Conservation (phyloP, 2,113 vertebrate species). For the Dicerorhinus sumatrensis region DNA sequence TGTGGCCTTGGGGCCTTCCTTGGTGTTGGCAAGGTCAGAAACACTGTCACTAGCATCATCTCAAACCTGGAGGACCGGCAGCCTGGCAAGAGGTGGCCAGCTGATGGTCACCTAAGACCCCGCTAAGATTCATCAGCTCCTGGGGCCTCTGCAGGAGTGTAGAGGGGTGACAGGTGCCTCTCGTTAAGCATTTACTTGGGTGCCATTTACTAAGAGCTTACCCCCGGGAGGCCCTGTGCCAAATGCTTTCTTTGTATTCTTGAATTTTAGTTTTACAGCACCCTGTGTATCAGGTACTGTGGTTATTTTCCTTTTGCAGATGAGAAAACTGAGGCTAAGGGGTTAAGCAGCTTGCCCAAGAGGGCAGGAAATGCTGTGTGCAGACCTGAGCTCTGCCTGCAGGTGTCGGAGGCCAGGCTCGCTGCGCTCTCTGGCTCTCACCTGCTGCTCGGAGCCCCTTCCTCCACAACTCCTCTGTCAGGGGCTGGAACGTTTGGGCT, state of each 20-base stretch:
- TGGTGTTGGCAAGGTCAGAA: neutral
- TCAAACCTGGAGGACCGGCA: neutral
- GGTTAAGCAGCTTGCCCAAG: neutral
- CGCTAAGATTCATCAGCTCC: neutral
- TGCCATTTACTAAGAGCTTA: rapidly evolving
- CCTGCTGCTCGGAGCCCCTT: neutral
- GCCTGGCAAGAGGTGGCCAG: too few relatives aligned
- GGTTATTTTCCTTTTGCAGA: neutral
- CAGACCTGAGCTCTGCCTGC: neutral
- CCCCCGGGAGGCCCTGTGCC: neutral
- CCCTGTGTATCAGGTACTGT: rapidly evolving
- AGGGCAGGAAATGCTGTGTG: neutral
- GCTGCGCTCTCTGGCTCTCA: neutral
- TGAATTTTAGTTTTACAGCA: neutral
- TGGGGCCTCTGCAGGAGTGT: rapidly evolving
- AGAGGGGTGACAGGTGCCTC: too few relatives aligned
- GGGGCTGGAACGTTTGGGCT: neutral
- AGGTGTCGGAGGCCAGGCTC: neutral
- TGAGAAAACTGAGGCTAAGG: neutral
- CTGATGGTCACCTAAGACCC: too few relatives aligned
- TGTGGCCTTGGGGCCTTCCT: rapidly evolving
- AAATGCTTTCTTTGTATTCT: neutral
- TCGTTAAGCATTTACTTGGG: rapidly evolving
- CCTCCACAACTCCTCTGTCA: neutral
- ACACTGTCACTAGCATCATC: rapidly evolving